Base-by-base conservation (phyloP, 2,113 vertebrate species). In the Sturnira hondurensis region DNA sequence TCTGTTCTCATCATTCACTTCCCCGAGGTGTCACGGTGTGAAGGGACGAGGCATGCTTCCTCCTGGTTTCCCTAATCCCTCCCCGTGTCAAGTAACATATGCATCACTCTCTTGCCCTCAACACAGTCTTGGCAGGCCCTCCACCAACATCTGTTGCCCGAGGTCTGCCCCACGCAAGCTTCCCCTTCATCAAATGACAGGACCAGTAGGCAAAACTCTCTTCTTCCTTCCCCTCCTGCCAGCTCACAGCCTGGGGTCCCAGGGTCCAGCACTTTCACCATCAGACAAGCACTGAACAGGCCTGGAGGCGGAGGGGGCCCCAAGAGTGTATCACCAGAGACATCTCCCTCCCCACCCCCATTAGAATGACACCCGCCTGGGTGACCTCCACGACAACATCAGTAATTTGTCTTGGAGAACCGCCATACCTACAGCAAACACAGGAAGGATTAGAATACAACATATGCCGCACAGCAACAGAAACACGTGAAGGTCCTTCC, bases 351-450 rank as follows among this genome's bases (percentile, higher is more conserved):
- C 86, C 94, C 91, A 71, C 70, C 58, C 90, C 92, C 94, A 36
- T 0, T 45, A 63, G 80, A 90, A 95, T 4, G 77, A 88, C 63
- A 17, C 61, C 96, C 73, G 58, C 65, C 96, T 76, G 50, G 0
- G 82, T 93, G 95, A 95, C 96, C 56, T 56, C 92, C 96, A 65
- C 88, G 3, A 56, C 93, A 96, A 73, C 97, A 91, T 9, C 95
- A 41, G 94, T 73, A 94, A 97, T 94, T 97, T 74, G 85, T 92
- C 96, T 97, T 95, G 97, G 97, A 97, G 84, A 28, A 2, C 19
- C 65, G 97, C 97, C 95, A 89, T 89, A 68, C 93, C 97, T 97
- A 94, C 97, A 97, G 97, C 97, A 94, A 97, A 97, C 96, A 94
- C 96, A 97, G 97, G 89, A 96, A 96, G 96, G 93, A 93, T 97